Base-by-base conservation (phyloP, 1,140 invertebrate genomes). In the Drosophila watanabei region DNA sequence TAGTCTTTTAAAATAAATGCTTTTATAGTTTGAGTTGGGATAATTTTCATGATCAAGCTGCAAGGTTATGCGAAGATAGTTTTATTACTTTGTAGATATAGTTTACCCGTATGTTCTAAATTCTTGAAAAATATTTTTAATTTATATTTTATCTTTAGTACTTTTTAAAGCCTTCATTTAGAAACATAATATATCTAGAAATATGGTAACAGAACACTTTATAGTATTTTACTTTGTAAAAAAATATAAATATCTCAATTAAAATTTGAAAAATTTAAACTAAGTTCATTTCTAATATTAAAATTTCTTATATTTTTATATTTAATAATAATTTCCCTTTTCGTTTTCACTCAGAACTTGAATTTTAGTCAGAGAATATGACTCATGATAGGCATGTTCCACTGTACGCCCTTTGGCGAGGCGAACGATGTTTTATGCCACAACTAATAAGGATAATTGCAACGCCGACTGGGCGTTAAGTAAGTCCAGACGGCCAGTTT, bases 391-490 rank as follows among this genome's bases (percentile, higher is more conserved):
- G 8, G 9, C 13, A 6, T 6, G 13, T 0, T 24, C 49, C 16
- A 71, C 68, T 56, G 68, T 68, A 82, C 28, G 63, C 79, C 82
- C 82, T 85, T 87, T 65, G 66, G 79, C 45, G 11, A 51, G 43
- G 59, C 43, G 45, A 73, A 58, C 78, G 48, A 68, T 75, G 80
- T 83, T 87, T 82, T 82, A 68, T 79, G 82, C 79, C 77, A 62
- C 62, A 69, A 84, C 85, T 88, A 88, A 88, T 88, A 89, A 79
- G 85, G 85, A 88, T 88, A 90, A 88, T 88, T 88, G 85, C 79
- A 68, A 66, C 64, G 65, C 78, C 80, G 70, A 70, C 72, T 70
- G 71, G 84, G 80, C 84, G 80, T 83, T 83, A 88, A 87, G 84
- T 88, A 68, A 83, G 80, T 43, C 46, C 48, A 37, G 66, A 69